These are phyloP conservation scores for Morpho helenor DNA, from an alignment of 2,888 invertebrate species.

Conservation along the genomic window DNA sequence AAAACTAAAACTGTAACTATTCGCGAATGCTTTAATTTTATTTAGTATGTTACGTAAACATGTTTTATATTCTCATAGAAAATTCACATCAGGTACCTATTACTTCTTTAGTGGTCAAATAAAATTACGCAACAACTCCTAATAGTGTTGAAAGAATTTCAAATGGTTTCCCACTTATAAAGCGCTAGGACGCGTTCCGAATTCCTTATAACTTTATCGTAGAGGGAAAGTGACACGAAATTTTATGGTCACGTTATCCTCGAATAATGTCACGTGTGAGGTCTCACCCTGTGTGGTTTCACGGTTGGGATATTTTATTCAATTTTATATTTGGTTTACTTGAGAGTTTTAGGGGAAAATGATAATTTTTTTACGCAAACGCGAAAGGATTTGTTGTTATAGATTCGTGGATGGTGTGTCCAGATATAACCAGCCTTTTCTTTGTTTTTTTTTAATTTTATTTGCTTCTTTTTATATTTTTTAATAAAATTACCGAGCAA, in stretches of 20 bases:
- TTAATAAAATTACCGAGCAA: too few species aligned
- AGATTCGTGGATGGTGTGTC: too few species aligned
- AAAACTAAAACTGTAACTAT: too few species aligned
- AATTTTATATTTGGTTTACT: too few species aligned
- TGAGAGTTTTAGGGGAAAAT: too few species aligned
- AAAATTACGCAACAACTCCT: conserved; percentile 17
- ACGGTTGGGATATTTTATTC: not conserved
- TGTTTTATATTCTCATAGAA: not conserved
- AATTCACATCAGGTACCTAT: conserved; percentile 14
- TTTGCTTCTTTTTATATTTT: too few species aligned
- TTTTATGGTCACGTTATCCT: conserved; percentile 22
- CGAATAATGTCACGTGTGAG: conserved; percentile 10
- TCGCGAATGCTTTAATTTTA: too few species aligned
- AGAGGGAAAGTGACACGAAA: conserved; percentile 26
- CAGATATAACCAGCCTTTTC: too few species aligned
- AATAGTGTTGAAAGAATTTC: conserved; percentile 13
- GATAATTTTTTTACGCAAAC: too few species aligned
- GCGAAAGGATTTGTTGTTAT: too few species aligned
- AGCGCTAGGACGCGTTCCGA: conserved; percentile 18
- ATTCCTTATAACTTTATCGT: conserved; percentile 21
- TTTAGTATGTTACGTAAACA: too few species aligned
- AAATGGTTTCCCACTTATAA: conserved; percentile 17
- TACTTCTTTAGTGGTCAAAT: conserved; percentile 19
- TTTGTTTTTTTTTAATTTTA: too few species aligned
- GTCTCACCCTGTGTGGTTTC: conserved; percentile 1